Evolutionary conservation across 2,113 vertebrate species (phyloP).

Genomic region (Petrocephalus zakoni): DNA sequence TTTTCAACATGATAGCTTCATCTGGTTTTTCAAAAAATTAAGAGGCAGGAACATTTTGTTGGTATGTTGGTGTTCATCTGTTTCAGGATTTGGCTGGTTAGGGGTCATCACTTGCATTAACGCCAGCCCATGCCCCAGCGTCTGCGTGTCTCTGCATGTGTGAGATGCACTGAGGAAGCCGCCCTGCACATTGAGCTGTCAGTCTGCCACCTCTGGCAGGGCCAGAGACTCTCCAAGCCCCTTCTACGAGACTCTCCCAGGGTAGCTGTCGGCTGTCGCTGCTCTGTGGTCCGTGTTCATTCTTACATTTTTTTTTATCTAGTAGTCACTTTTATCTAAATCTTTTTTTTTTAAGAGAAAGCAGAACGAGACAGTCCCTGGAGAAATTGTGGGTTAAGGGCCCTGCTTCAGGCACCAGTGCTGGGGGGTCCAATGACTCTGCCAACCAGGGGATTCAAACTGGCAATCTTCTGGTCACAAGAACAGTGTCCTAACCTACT

Average conservation of each 20-base stretch:
- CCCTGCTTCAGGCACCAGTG: not conserved
- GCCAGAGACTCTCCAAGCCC: not conserved
- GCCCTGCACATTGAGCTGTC: conserved; percentile 32
- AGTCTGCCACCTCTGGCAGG: conserved; percentile 32
- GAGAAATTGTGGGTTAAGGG: not conserved
- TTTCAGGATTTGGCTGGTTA: not conserved
- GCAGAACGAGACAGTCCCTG: not conserved
- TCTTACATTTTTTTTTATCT: not conserved
- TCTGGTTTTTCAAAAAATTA: not conserved
- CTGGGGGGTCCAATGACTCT: not conserved
- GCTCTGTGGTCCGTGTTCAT: not conserved
- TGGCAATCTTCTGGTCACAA: not conserved
- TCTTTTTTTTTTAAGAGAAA: not conserved
- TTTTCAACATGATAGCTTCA: not conserved
- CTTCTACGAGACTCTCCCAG: not conserved
- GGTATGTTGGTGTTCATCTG: not conserved
- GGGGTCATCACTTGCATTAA: conserved; percentile 35
- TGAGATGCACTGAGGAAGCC: conserved; percentile 24
- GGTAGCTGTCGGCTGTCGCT: not conserved
- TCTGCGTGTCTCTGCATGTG: not conserved
- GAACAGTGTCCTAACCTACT: not conserved
- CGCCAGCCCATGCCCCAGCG: not conserved
- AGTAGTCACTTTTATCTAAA: not conserved
- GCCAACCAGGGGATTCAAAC: not conserved
- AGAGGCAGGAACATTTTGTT: not conserved